phyloP scores from a whole-genome alignment of 37 sponge, comb jelly and placozoan species.

The Axinella damicornis region DNA sequence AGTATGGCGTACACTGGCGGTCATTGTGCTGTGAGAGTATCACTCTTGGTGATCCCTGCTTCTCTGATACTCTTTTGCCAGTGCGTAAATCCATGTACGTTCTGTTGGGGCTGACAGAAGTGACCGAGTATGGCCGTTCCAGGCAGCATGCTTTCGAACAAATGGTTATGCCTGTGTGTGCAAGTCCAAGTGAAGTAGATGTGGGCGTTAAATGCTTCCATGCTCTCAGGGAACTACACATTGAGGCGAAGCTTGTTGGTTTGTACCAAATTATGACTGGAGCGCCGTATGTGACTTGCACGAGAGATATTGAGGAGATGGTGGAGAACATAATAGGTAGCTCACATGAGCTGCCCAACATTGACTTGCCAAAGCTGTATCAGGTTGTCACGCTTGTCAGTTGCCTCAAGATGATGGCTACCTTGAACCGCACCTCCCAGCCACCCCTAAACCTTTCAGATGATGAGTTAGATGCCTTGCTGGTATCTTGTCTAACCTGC shows the following conservation, averaged over 20 bases:
- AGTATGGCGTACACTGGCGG: neutral
- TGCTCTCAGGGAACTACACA: neutral
- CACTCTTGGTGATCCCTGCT: slow-evolving; percentile 3
- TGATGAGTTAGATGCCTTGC: slow-evolving; percentile 8
- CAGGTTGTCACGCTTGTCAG: neutral
- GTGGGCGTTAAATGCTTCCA: neutral
- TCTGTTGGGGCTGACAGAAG: slow-evolving; percentile 11
- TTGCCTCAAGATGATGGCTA: neutral
- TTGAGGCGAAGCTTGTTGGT: neutral
- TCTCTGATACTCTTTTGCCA: slow-evolving; percentile 7
- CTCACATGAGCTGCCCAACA: too few relatives aligned
- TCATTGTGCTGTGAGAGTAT: slow-evolving; percentile 4
- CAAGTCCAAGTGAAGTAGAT: neutral
- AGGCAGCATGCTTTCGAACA: neutral
- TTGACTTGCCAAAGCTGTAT: too few relatives aligned
- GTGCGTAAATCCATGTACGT: slow-evolving; percentile 8
- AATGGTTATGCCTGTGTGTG: neutral
- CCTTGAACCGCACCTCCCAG: neutral
- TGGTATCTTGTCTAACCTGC: neutral
- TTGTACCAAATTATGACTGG: neutral
- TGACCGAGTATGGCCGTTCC: slow-evolving; percentile 36
- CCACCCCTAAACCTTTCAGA: neutral
- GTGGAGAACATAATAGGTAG: too few relatives aligned
- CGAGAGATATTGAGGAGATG: too few relatives aligned
- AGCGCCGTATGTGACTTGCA: too few relatives aligned